These are phyloP conservation scores for Ammodramus savannarum DNA, from an alignment of 2,113 vertebrate genomes.

Conservation along the genomic window DNA sequence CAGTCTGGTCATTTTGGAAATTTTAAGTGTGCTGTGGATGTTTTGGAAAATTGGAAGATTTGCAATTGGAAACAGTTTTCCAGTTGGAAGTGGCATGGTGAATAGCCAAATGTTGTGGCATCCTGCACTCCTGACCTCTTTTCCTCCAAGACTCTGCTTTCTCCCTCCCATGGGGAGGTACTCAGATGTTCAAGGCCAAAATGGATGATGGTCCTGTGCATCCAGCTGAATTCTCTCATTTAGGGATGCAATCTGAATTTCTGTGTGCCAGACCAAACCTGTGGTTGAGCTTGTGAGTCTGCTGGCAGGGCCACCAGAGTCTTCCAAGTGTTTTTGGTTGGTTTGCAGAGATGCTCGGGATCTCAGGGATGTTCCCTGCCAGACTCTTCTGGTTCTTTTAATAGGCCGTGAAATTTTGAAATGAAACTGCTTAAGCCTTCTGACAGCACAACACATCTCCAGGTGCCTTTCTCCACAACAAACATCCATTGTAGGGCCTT, in stretches of 20 bases:
- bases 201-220: accelerated
- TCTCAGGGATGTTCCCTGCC: background rate
- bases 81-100: background rate
- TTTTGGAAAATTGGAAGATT: background rate
- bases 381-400: background rate
- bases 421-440: slow-evolving; percentile 19
- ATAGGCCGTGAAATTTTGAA: slow-evolving; percentile 32
- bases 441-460: slow-evolving; percentile 38
- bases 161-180: background rate
- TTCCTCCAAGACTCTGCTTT: background rate
- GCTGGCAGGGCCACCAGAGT: background rate
- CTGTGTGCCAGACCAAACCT: background rate
- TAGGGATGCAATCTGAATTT: background rate
- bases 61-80: too few species aligned
- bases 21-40: background rate
- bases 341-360: background rate
- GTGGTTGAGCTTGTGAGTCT: background rate
- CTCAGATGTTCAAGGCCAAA: background rate
- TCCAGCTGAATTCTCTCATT: background rate
- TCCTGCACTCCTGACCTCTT: background rate
- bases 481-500: background rate
- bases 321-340: background rate
- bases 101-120: background rate
- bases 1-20: background rate
- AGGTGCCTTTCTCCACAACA: slow-evolving; percentile 39